These are phyloP conservation scores for Adoxophyes honmai DNA, from an alignment of 1,140 invertebrate genomes.

Conservation along the genomic window DNA sequence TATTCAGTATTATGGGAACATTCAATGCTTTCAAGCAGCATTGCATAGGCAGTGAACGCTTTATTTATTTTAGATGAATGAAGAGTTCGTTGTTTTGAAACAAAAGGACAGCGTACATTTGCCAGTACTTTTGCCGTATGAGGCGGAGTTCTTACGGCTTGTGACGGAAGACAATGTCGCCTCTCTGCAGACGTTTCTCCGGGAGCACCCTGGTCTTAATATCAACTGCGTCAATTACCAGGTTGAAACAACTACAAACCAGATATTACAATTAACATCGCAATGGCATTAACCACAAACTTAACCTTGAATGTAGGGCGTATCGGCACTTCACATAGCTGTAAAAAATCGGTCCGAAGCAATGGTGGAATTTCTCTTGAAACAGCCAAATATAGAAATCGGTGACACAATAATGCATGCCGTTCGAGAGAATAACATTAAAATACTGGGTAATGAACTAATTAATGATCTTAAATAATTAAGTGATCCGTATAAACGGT, in stretches of 20 bases:
- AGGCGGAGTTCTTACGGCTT: conserved; percentile 74
- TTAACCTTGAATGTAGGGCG: conserved; percentile 52
- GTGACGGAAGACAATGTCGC: conserved; percentile 56
- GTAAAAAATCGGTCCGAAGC: conserved; percentile 67
- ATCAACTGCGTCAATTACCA: conserved; percentile 76
- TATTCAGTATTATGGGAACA: no score
- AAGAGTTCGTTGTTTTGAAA: neutral
- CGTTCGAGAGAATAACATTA: conserved; percentile 70
- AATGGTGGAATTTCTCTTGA: conserved; percentile 78
- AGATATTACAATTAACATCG: neutral
- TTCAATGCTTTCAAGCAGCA: no score
- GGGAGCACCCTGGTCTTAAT: conserved; percentile 60
- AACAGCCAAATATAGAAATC: conserved; percentile 72
- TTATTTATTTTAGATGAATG: neutral
- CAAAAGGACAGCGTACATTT: conserved; percentile 29
- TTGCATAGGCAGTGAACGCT: no score
- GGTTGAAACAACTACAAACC: conserved; percentile 34
- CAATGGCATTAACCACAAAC: conserved; percentile 5
- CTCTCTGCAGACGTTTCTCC: conserved; percentile 56
- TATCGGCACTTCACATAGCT: conserved; percentile 77
- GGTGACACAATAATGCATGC: conserved; percentile 78
- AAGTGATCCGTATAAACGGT: no score
- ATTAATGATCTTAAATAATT: no score
- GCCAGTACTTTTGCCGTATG: conserved; percentile 61
- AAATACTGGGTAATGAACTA: conserved; percentile 62